phyloP scores from a whole-genome alignment of 1,140 invertebrate species.

The Drosophila serrata region DNA sequence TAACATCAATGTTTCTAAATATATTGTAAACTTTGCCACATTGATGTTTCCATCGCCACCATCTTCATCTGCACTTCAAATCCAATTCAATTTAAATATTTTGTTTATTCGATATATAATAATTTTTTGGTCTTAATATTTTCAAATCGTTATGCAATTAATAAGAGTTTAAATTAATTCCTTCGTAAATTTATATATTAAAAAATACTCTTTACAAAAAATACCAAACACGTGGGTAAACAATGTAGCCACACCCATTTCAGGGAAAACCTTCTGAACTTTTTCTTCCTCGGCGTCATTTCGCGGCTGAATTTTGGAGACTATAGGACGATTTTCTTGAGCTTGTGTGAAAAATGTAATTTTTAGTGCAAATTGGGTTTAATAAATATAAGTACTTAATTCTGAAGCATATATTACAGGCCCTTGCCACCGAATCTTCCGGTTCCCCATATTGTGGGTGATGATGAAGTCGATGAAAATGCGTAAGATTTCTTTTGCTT shows the following conservation, averaged over 20 bases:
- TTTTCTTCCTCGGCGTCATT: background rate
- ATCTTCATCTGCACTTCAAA: too few species aligned
- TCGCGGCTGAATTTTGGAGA: background rate
- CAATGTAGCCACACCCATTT: slow-evolving; percentile 13
- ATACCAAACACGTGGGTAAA: background rate
- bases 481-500: background rate
- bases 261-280: background rate
- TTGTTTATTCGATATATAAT: too few species aligned
- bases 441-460: slow-evolving; percentile 56
- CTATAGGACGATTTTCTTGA: background rate
- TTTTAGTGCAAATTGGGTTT: too few species aligned
- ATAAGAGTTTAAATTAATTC: too few species aligned
- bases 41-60: too few species aligned
- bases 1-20: too few species aligned
- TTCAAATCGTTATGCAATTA: too few species aligned
- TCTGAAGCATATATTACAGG: slow-evolving; percentile 17
- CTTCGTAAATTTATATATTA: too few species aligned
- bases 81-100: too few species aligned
- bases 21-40: too few species aligned
- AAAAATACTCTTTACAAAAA: background rate
- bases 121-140: too few species aligned
- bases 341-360: slow-evolving; percentile 10
- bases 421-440: slow-evolving; percentile 8
- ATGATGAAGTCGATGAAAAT: slow-evolving; percentile 33
- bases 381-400: background rate